phyloP scores from a whole-genome alignment of 2,113 vertebrate species.

The Fukomys damarensis region DNA sequence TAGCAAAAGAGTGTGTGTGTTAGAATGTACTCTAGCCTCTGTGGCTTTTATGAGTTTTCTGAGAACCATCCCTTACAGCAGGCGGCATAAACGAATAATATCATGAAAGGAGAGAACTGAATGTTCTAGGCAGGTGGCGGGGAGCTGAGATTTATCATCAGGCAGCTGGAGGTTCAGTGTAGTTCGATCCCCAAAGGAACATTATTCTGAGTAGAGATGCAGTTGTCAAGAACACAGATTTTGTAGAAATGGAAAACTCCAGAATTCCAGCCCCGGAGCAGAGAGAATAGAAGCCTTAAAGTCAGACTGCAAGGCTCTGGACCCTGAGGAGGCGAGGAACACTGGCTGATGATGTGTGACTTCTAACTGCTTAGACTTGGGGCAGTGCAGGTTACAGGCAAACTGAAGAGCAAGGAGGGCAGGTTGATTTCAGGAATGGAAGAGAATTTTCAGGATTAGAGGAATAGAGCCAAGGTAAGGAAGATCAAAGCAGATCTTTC shows the following conservation, averaged over 20 bases:
- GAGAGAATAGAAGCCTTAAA: not conserved
- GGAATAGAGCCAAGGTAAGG: not conserved
- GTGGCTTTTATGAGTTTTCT: not conserved
- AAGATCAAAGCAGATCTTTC: not conserved
- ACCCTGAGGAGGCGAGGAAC: not conserved
- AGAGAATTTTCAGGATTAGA: not conserved
- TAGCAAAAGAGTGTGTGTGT: not conserved
- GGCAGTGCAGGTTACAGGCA: not conserved
- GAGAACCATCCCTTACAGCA: not conserved
- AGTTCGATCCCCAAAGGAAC: not conserved
- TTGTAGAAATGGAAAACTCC: not conserved
- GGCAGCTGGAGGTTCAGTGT: fast-evolving
- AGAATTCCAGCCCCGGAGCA: not conserved
- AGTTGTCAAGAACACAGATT: not conserved
- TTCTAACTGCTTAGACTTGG: not conserved
- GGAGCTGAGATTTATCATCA: not conserved
- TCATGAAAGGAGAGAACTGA: not conserved
- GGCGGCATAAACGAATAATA: not conserved
- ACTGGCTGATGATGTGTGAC: not conserved
- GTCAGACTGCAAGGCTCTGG: not conserved
- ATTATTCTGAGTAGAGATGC: not conserved
- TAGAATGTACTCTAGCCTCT: not conserved
- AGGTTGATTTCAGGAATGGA: not conserved
- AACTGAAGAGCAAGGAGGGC: not conserved
- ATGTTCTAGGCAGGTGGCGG: not conserved